Percentiles rank a stretch among this genome's conserved stretches.
phyloP scores from a whole-genome alignment of 2,797 vertebrate genomes.

The Gorsachius magnificus region DNA sequence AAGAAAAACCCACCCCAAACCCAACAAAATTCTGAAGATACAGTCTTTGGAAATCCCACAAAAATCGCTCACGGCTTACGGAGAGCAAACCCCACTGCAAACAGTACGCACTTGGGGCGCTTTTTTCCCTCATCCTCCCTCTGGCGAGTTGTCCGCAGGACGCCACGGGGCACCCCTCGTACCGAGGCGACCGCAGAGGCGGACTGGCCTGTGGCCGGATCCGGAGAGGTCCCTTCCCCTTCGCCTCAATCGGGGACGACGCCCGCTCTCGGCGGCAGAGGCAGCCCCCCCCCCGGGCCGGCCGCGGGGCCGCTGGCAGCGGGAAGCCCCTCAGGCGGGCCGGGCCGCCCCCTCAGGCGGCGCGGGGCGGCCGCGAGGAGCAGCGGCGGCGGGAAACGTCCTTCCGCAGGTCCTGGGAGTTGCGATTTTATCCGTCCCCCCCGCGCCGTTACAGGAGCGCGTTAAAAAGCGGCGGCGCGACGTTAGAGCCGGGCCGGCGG shows the following conservation, averaged over 20 bases:
- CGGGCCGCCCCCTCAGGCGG: neutral
- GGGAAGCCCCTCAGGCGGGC: neutral
- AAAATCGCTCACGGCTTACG: neutral
- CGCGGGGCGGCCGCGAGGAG: too few species aligned
- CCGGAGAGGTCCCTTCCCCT: neutral
- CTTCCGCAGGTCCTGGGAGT: neutral
- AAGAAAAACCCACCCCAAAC: neutral
- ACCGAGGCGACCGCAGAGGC: neutral
- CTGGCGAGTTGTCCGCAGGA: neutral
- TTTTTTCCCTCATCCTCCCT: neutral
- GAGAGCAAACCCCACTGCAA: neutral
- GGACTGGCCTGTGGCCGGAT: neutral
- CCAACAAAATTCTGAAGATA: fast-evolving
- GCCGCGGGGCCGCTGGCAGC: neutral
- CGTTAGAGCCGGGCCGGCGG: slow-evolving; percentile 16
- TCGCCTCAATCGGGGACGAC: fast-evolving
- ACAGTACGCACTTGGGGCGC: too few species aligned
- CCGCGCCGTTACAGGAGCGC: neutral
- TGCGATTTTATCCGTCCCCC: too few species aligned
- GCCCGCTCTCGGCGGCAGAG: neutral
- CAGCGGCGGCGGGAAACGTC: neutral
- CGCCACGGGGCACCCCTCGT: neutral
- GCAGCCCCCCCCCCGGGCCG: neutral
- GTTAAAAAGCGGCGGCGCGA: slow-evolving; percentile 19
- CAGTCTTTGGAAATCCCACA: neutral